A percentile compares a stretch with the other conserved stretches of the same genome.
phyloP scores from a whole-genome alignment of 2,797 vertebrate species.

The Chaunax sp. region DNA sequence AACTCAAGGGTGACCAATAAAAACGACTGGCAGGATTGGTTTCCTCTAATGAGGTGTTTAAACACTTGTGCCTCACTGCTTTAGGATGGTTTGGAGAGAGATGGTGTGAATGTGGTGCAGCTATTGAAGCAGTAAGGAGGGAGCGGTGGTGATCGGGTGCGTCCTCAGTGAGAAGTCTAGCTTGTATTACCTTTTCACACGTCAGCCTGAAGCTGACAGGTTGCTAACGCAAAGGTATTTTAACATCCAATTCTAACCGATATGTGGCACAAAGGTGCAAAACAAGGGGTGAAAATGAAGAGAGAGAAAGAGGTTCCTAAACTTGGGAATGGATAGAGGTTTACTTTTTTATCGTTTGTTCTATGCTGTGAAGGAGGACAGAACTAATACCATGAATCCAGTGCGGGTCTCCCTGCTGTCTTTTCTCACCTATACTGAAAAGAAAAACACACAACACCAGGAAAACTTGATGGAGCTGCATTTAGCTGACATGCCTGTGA shows the following conservation, averaged over 20 bases:
- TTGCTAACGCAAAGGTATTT: conserved; percentile 76
- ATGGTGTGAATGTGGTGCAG: conserved; percentile 57
- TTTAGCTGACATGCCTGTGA: neutral
- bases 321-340: conserved; percentile 44
- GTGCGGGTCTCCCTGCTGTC: conserved; percentile 4
- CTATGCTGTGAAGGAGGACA: neutral
- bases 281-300: conserved; percentile 57
- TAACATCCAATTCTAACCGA: conserved; percentile 76
- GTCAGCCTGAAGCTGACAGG: conserved; percentile 73
- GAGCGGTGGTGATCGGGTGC: neutral
- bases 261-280: conserved; percentile 63
- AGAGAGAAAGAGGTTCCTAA: conserved; percentile 18
- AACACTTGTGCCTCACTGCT: conserved; percentile 29
- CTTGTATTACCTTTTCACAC: conserved; percentile 79
- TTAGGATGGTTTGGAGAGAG: conserved; percentile 22
- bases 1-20: conserved; percentile 13
- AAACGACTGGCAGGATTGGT: conserved; percentile 15
- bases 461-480: neutral
- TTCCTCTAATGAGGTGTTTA: conserved; percentile 55
- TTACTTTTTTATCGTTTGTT: conserved; percentile 27
- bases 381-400: neutral
- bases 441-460: neutral
- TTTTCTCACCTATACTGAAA: conserved; percentile 38
- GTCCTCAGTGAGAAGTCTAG: conserved; percentile 34
- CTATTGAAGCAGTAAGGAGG: conserved; percentile 20